Evolutionary conservation across 2,113 vertebrate genomes (phyloP).

Genomic region (Mormoops blainvillei): DNA sequence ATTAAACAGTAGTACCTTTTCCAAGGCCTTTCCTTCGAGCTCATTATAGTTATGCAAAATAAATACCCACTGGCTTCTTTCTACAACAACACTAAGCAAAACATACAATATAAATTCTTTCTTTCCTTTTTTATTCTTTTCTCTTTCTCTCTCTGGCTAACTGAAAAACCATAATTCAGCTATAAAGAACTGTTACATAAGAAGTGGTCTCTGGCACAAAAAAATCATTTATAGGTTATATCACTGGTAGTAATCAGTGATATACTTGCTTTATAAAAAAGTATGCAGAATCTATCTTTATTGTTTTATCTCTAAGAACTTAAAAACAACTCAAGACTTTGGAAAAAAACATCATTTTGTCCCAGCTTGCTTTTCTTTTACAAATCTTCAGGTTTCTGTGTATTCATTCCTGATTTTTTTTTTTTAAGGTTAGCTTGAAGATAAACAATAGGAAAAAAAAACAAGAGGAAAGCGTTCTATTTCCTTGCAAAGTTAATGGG

Average conservation of each 20-base stretch:
- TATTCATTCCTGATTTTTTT: not conserved
- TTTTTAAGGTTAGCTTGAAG: not conserved
- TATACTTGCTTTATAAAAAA: not conserved
- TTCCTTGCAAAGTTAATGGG: not conserved
- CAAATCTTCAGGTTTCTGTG: not conserved
- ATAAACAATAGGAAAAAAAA: not conserved
- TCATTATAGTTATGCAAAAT: not conserved
- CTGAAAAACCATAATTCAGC: not conserved
- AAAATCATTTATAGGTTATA: not conserved
- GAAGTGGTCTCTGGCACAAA: not conserved
- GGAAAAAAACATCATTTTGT: not conserved
- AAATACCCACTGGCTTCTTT: not conserved
- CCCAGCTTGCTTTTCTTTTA: not conserved
- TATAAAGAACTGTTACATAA: not conserved
- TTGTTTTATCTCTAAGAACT: not conserved
- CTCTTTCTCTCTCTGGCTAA: not conserved
- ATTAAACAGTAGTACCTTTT: not conserved
- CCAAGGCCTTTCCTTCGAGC: not conserved
- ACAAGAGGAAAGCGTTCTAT: not conserved
- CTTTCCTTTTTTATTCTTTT: too few species aligned
- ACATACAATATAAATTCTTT: not conserved
- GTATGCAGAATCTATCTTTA: not conserved
- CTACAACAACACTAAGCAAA: not conserved
- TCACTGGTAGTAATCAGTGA: not conserved
- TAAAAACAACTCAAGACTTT: not conserved